Base-by-base conservation (phyloP, 2,797 vertebrate genomes). In the Adelosebastes latens region DNA sequence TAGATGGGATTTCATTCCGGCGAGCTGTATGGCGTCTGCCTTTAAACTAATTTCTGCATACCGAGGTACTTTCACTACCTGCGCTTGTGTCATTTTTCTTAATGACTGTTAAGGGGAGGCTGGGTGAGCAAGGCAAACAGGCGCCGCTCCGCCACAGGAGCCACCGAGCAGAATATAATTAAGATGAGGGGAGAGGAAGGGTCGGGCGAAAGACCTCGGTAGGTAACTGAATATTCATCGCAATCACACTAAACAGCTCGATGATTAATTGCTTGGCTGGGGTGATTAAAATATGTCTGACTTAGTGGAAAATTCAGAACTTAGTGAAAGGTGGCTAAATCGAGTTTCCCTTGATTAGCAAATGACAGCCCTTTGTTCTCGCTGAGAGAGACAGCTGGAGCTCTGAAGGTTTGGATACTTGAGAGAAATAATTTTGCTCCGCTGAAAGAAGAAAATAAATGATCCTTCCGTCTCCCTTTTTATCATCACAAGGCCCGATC, bases 181-280 rank as follows among this genome's bases (percentile, higher is more conserved):
- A 90, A 89, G 85, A 79, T 4, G 88, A 84, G 77, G 81, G 72
- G 79, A 74, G 89, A 83, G 70, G 88, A 85, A 81, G 86, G 92
- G 88, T 89, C 79, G 81, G 82, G 64, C 58, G 59, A 77, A 71
- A 82, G 87, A 91, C 92, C 92, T 90, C 82, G 46, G 84, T 14
- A 77, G 83, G 89, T 79, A 86, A 88, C 89, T 94, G 91, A 93
- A 95, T 95, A 94, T 96, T 94, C 87, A 94, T 92, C 13, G 88
- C 85, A 81, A 90, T 94, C 93, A 90, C 88, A 78, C 83, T 79
- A 87, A 93, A 90, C 81, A 88, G 88, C 65, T 59, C 49, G 18
- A 80, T 93, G 93, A 94, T 94, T 94, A 95, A 95, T 93, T 88
- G 84, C 82, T 72, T 58, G 76, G 59, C 75, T 71, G 79, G 27